These are phyloP conservation scores for Pangasius sanitwongsei DNA, from an alignment of 2,797 vertebrate genomes.

Conservation along the genomic window DNA sequence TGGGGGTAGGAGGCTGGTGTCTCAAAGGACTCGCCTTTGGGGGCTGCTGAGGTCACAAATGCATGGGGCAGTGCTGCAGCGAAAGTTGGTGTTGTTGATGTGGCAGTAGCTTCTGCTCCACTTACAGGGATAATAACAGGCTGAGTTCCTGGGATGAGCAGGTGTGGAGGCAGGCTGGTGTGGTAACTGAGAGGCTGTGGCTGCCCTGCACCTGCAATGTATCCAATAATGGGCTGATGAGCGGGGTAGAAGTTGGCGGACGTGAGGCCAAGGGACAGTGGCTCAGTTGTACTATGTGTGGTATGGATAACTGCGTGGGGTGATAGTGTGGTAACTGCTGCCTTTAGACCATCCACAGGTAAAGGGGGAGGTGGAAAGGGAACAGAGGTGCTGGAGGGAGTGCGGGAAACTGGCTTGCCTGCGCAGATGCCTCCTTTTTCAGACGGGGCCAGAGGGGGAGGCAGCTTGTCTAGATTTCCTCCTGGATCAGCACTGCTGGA, in stretches of 20 bases:
- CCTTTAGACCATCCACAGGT: slow-evolving; percentile 83
- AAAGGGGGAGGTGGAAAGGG: slow-evolving; percentile 80
- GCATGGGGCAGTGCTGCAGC: slow-evolving; percentile 86
- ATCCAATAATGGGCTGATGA: slow-evolving; percentile 90
- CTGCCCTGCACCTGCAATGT: slow-evolving; percentile 81
- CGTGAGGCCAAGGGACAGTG: slow-evolving; percentile 86
- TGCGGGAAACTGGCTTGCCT: slow-evolving; percentile 84
- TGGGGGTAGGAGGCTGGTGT: slow-evolving; percentile 65
- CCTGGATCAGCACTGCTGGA: slow-evolving; percentile 73
- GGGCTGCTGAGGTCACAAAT: slow-evolving; percentile 82
- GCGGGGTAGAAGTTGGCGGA: slow-evolving; percentile 84
- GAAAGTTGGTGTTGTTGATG: slow-evolving; percentile 74
- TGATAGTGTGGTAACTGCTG: slow-evolving; percentile 77
- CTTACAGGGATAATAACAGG: slow-evolving; percentile 91
- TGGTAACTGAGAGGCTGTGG: slow-evolving; percentile 86
- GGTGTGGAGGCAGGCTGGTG: slow-evolving; percentile 86
- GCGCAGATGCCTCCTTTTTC: slow-evolving; percentile 87
- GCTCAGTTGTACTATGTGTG: slow-evolving; percentile 86
- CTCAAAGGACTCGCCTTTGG: slow-evolving; percentile 87
- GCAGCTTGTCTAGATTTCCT: slow-evolving; percentile 79
- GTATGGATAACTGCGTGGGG: slow-evolving; percentile 96
- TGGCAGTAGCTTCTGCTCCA: slow-evolving; percentile 80
- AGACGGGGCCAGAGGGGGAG: slow-evolving; percentile 76
- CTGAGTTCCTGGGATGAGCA: slow-evolving; percentile 92
- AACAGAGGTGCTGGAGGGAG: slow-evolving; percentile 73